These are phyloP conservation scores for Pycnomerus fuliginosus DNA, from an alignment of 2,888 invertebrate genomes.

Conservation along the genomic window DNA sequence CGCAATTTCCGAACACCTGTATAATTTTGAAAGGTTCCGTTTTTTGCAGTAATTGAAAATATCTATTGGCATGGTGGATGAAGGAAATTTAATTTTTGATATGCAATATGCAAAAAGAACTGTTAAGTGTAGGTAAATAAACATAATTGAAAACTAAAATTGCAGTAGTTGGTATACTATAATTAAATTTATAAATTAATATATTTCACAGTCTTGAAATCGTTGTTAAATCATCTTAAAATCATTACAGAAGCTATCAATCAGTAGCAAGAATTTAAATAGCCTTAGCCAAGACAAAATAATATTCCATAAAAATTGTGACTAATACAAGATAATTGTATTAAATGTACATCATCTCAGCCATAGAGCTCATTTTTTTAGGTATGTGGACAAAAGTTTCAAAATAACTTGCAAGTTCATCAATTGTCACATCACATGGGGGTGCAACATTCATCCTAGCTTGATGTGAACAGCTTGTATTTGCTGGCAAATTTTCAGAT, in stretches of 20 bases:
- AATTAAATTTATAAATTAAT: no score
- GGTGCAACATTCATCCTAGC: conserved; percentile 62
- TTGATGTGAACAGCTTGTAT: conserved; percentile 73
- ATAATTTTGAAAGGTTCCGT: no score
- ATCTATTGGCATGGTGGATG: no score
- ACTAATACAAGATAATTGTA: conserved; percentile 7
- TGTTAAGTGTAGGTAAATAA: no score
- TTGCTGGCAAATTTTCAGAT: conserved; percentile 30
- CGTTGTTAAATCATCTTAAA: conserved; percentile 16
- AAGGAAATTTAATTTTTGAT: no score
- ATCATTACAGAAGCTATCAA: no score
- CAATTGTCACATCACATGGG: conserved; percentile 85
- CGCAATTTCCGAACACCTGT: no score
- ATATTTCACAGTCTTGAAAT: conserved; percentile 19
- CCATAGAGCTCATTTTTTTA: conserved; percentile 97
- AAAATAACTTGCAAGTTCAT: conserved; percentile 93
- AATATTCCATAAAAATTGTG: conserved; percentile 6
- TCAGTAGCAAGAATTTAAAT: conserved; percentile 4
- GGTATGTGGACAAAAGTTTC: conserved; percentile 95
- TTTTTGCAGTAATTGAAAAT: no score
- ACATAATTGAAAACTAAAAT: no score
- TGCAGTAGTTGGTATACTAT: no score
- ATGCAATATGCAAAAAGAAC: no score
- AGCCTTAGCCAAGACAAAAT: conserved; percentile 3
- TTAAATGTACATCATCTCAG: conserved; percentile 97